These are phyloP conservation scores for Pantherophis alleghaniensis DNA, from an alignment of 2,797 vertebrate genomes.

Conservation along the genomic window DNA sequence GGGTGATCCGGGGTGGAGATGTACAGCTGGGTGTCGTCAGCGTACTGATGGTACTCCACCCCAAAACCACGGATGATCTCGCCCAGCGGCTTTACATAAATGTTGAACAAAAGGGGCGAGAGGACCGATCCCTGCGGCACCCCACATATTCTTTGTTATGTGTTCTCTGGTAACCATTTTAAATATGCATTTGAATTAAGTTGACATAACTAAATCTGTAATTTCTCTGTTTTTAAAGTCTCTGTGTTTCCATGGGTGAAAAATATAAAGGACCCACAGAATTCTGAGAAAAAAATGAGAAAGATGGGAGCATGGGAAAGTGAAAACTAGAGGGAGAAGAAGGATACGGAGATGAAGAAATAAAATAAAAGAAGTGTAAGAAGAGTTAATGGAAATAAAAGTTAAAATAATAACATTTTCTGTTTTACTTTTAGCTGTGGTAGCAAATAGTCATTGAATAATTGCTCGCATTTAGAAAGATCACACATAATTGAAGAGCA, in stretches of 20 bases:
- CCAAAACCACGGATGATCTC: too few species aligned
- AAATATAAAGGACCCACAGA: neutral
- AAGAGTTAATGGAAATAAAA: neutral
- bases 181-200: neutral
- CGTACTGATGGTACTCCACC: too few species aligned
- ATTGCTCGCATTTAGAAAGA: neutral
- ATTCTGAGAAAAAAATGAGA: neutral
- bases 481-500: neutral
- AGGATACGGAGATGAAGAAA: neutral
- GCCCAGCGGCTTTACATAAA: too few species aligned
- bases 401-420: neutral
- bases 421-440: neutral
- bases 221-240: neutral
- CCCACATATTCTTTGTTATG: too few species aligned
- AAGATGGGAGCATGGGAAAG: neutral
- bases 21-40: too few species aligned
- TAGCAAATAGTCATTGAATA: neutral
- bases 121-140: too few species aligned
- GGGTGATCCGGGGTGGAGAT: too few species aligned
- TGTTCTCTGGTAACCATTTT: neutral
- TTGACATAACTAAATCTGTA: neutral
- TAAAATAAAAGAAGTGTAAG: neutral
- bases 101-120: too few species aligned
- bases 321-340: neutral
- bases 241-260: neutral